These are phyloP conservation scores for Baccha elongata DNA, from an alignment of 2,888 invertebrate species.

Conservation along the genomic window DNA sequence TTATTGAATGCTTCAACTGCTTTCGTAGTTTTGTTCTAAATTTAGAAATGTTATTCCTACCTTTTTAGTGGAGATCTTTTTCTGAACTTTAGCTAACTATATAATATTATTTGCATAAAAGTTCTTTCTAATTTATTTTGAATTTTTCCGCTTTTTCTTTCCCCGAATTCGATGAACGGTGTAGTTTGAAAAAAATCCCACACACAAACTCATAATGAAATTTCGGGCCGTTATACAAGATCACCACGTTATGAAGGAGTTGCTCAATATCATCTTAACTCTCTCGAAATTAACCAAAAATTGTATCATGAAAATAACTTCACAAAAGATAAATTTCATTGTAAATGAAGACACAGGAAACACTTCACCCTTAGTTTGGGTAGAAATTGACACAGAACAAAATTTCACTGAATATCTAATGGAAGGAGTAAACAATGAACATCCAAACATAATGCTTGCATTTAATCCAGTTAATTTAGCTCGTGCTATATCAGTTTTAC, in stretches of 20 bases:
- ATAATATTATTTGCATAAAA: too few relatives aligned
- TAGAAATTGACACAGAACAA: constrained; percentile 87
- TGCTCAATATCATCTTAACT: constrained; percentile 84
- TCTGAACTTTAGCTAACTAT: too few relatives aligned
- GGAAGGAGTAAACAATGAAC: constrained; percentile 88
- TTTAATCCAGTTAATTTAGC: constrained; percentile 89
- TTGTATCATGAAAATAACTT: constrained; percentile 88
- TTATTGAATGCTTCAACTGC: too few relatives aligned
- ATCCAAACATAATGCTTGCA: constrained; percentile 92
- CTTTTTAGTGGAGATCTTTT: too few relatives aligned
- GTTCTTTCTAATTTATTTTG: constrained; percentile 33
- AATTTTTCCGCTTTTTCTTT: constrained; percentile 23
- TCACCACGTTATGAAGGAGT: constrained; percentile 80
- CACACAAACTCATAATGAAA: constrained; percentile 78
- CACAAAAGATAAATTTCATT: constrained; percentile 88
- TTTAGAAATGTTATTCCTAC: too few relatives aligned
- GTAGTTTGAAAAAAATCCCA: background rate
- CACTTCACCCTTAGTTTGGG: constrained; percentile 88
- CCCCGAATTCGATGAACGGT: background rate
- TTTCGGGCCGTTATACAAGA: constrained; percentile 81
- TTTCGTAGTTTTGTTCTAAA: too few relatives aligned
- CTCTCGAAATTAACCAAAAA: constrained; percentile 90
- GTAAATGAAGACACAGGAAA: constrained; percentile 87
- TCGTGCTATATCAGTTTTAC: constrained; percentile 88
- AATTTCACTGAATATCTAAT: constrained; percentile 94